Base-by-base conservation (phyloP, 2,797 vertebrate genomes). In the Paedocypris micromegethes region DNA sequence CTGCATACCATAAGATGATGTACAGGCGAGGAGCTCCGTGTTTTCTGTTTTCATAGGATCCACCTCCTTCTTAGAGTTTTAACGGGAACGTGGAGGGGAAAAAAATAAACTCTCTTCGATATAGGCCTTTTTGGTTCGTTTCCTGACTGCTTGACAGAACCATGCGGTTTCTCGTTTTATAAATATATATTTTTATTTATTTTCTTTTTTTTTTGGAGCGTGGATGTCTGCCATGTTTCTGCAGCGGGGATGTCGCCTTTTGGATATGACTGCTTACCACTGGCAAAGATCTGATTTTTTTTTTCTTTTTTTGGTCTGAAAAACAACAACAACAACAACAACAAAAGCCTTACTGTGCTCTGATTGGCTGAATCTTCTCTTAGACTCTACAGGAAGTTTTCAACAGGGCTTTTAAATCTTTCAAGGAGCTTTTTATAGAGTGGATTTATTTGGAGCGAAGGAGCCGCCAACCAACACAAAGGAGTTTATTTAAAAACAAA, bases 131-230 rank as follows among this genome's bases (percentile, higher is more conserved):
- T 6, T 2, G 79, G 80, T 81, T 70, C 39, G 41, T 80, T 83
- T 72, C 67, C 59, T 80, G 67, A 75, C 75, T 83, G 73, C 71
- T 83, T 70, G 63, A 81, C 62, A 62, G 46, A 72, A 79, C 60
- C 78, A 73, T 76, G 72, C 66, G 73, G 44, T 48, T 74, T 77
- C 75, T 74, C 47, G 65, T 79, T 72, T 72, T 76, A 72, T 68
- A 76, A 68, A 77, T 66, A 75, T 72, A 80, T 79, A 75, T 84
- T 80, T 85, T 79, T 81, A 77, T 83, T 79, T 76, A 55, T 80
- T 76, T 81, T 75, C 76, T 71, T 80, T 81, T 80, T 70, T 70
- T 78, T 69, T 74, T 44, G 75, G 76, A 74, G 74, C 73, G 75
- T 78, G 76, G 81, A 84, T 75, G 61, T 83, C 77, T 78, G 79